Evolutionary conservation across 1,140 invertebrate species (phyloP).

Genomic region (Leucophenga varia): DNA sequence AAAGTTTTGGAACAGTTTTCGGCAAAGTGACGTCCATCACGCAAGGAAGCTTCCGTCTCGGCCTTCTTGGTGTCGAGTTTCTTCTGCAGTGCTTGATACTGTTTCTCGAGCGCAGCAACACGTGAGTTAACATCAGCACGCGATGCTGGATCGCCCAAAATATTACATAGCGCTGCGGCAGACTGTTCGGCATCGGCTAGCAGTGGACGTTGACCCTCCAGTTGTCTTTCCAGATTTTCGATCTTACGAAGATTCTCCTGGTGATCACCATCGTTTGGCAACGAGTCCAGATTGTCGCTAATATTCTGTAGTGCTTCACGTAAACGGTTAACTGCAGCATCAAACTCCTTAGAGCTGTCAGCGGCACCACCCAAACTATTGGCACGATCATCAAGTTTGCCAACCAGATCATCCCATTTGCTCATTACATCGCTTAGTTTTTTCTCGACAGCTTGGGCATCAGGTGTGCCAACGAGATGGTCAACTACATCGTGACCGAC

Average conservation of each 20-base stretch:
- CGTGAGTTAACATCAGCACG: conserved; percentile 89
- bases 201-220: conserved; percentile 83
- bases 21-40: conserved; percentile 83
- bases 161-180: conserved; percentile 81
- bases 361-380: conserved; percentile 82
- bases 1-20: conserved; percentile 82
- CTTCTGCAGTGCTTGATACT: conserved; percentile 83
- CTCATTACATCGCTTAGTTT: conserved; percentile 69
- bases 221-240: conserved; percentile 81
- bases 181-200: conserved; percentile 85
- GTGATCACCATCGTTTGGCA: conserved; percentile 79
- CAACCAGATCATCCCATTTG: conserved; percentile 77
- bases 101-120: conserved; percentile 75
- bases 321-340: conserved; percentile 77
- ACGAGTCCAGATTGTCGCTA: conserved; percentile 80
- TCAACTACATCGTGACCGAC: conserved; percentile 76
- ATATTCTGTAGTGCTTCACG: conserved; percentile 81
- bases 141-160: conserved; percentile 87
- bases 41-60: conserved; percentile 83
- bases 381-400: conserved; percentile 78
- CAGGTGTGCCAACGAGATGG: conserved; percentile 70
- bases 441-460: conserved; percentile 70
- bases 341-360: conserved; percentile 87
- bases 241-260: conserved; percentile 85
- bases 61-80: conserved; percentile 87